phyloP scores from a whole-genome alignment of 2,113 vertebrate species.

The Callopanchax toddi region DNA sequence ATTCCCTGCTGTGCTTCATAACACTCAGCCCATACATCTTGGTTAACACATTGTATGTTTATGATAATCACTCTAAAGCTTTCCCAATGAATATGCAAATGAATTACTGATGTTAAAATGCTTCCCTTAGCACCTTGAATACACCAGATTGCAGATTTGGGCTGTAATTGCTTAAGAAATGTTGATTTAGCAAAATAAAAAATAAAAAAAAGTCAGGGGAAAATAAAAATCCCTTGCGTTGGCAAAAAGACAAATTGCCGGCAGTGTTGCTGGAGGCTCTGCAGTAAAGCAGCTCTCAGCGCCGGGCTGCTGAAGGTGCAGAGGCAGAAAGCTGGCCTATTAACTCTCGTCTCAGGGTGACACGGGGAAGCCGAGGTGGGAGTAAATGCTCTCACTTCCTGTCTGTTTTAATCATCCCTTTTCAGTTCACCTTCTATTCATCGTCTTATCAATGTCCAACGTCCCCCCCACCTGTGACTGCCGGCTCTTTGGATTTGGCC shows the following conservation, averaged over 20 bases:
- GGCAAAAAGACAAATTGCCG: constrained; percentile 69
- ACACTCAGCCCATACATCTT: constrained; percentile 1
- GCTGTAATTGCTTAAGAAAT: constrained; percentile 47
- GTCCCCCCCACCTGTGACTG: constrained; percentile 6
- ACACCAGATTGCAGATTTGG: constrained; percentile 28
- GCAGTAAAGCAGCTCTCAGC: constrained; percentile 59
- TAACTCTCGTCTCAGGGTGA: constrained; percentile 51
- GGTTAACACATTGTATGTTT: constrained; percentile 27
- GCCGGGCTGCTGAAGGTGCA: constrained; percentile 47
- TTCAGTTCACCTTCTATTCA: constrained; percentile 1
- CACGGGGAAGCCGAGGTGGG: constrained; percentile 45
- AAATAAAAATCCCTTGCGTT: constrained; percentile 31
- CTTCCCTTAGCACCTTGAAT: constrained; percentile 16
- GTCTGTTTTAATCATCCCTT: constrained; percentile 30
- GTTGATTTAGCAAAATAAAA: constrained; percentile 56
- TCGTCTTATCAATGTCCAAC: not conserved
- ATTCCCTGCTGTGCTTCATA: not conserved
- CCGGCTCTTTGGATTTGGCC: constrained; percentile 10
- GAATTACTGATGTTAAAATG: constrained; percentile 26
- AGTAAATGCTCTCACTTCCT: constrained; percentile 34
- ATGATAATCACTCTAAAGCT: constrained; percentile 36
- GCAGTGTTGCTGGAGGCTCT: constrained; percentile 59
- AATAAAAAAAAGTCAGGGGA: not conserved
- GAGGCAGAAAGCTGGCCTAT: constrained; percentile 58
- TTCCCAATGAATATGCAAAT: constrained; percentile 27